Conservation (phyloP, 2,113 vertebrate species). For the Egretta garzetta region DNA sequence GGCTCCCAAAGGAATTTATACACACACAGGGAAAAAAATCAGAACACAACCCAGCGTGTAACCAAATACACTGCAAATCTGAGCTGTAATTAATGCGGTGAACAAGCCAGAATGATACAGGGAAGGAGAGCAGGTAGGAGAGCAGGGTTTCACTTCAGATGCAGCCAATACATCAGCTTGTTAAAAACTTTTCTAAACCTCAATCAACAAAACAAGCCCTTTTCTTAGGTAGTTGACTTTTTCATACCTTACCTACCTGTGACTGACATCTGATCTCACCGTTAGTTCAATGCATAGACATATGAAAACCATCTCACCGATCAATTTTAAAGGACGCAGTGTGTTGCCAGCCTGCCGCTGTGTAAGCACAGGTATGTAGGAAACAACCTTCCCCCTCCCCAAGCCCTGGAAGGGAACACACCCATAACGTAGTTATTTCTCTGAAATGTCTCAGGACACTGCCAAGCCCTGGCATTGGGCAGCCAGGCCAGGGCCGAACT, state of each 20-base stretch:
- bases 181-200: constrained; percentile 13
- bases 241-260: background rate
- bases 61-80: constrained; percentile 42
- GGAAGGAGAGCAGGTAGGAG: constrained; percentile 40
- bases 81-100: constrained; percentile 12
- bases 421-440: fast-evolving
- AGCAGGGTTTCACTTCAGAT: constrained; percentile 14
- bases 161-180: constrained; percentile 19
- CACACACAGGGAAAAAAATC: background rate
- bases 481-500: background rate
- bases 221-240: background rate
- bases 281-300: fast-evolving
- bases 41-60: background rate
- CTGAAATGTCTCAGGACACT: fast-evolving
- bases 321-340: fast-evolving
- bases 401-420: fast-evolving
- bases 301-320: background rate
- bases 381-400: background rate
- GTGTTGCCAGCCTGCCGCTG: background rate
- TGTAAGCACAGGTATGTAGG: background rate
- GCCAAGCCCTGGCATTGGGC: fast-evolving
- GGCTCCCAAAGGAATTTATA: constrained; percentile 1
- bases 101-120: background rate
- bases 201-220: background rate
- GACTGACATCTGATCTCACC: background rate